These are phyloP conservation scores for Echinops telfairi DNA, from an alignment of 2,113 vertebrate genomes.

Conservation along the genomic window DNA sequence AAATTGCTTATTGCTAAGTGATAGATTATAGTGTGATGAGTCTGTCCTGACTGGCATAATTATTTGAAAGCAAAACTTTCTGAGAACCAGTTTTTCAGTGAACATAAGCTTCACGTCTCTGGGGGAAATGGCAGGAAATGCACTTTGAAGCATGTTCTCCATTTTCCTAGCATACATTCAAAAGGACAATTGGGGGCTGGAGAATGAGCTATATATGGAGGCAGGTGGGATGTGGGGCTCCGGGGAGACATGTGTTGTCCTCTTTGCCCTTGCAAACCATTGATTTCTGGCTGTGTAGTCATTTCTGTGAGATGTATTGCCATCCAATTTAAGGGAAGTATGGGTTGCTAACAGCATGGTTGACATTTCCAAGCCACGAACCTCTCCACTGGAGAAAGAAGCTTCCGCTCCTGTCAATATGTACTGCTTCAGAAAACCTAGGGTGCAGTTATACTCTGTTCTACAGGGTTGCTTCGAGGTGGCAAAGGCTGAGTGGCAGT, in stretches of 20 bases:
- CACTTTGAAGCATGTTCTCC: background rate
- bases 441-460: too few relatives aligned
- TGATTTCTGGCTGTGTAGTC: background rate
- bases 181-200: background rate
- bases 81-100: slow-evolving; percentile 17
- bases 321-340: background rate
- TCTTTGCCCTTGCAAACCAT: background rate
- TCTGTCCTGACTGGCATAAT: slow-evolving; percentile 12
- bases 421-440: too few relatives aligned
- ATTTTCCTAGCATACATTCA: background rate
- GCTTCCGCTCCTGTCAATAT: too few relatives aligned
- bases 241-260: background rate
- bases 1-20: background rate
- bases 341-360: background rate
- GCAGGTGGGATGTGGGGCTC: background rate
- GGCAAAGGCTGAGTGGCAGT: too few relatives aligned
- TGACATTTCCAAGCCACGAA: too few relatives aligned
- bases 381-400: too few relatives aligned
- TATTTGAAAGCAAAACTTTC: slow-evolving; percentile 58
- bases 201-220: background rate
- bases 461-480: background rate
- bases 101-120: slow-evolving; percentile 45
- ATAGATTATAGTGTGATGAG: background rate
- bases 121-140: background rate
- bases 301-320: background rate